phyloP scores from a whole-genome alignment of 1,140 invertebrate species.

The Thaumatotibia leucotreta region DNA sequence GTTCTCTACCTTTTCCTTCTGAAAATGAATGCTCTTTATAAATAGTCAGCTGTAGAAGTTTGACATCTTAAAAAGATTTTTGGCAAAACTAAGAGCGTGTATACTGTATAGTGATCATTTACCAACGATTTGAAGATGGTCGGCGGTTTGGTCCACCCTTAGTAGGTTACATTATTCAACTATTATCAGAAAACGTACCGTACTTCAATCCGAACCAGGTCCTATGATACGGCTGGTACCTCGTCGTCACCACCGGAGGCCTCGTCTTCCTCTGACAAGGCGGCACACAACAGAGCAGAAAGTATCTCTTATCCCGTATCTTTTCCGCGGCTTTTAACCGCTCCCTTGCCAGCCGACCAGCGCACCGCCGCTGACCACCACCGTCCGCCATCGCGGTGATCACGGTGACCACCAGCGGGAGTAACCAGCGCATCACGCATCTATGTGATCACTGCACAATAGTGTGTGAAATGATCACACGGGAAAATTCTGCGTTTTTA shows the following conservation, averaged over 20 bases:
- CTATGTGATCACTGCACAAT: not conserved
- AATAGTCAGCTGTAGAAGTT: too few species aligned
- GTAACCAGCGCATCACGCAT: conserved; percentile 42
- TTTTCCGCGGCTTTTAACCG: conserved; percentile 63
- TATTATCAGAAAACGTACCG: too few species aligned
- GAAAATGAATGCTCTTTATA: too few species aligned
- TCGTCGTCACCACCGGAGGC: conserved; percentile 39
- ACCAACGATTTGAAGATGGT: too few species aligned
- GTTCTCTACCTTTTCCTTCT: too few species aligned
- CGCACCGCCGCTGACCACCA: conserved; percentile 44
- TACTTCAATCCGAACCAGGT: conserved; percentile 67
- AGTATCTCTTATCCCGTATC: conserved; percentile 60
- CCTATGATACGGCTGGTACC: conserved; percentile 64
- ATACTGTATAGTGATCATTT: too few species aligned
- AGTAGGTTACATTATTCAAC: too few species aligned
- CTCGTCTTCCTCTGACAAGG: conserved; percentile 37
- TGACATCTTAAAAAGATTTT: too few species aligned
- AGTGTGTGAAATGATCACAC: too few species aligned
- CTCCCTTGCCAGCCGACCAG: conserved; percentile 52
- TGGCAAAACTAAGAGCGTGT: too few species aligned
- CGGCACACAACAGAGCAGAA: conserved; percentile 49
- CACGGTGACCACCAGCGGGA: conserved; percentile 18
- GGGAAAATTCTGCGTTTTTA: too few species aligned
- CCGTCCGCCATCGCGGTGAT: conserved; percentile 21
- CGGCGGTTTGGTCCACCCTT: too few species aligned